A percentile compares a stretch with the other conserved stretches of the same genome.
Conservation (phyloP, 2,113 vertebrate genomes). For the Cnemophilus loriae region DNA sequence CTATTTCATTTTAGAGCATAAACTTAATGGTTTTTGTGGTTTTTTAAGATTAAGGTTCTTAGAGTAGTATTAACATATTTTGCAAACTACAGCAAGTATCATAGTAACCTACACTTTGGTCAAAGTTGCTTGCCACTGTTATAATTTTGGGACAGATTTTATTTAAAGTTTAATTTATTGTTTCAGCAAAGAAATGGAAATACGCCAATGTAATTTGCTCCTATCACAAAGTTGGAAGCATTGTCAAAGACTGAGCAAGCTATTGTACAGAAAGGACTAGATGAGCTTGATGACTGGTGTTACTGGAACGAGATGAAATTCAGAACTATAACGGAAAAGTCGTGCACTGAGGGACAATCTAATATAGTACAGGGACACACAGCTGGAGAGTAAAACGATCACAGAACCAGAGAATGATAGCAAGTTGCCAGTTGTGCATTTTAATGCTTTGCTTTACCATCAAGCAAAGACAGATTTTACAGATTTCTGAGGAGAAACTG, state of each 20-base stretch:
- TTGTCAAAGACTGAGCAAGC: constrained; percentile 9
- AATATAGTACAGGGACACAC: not conserved
- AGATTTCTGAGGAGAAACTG: not conserved
- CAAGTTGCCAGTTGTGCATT: constrained; percentile 1
- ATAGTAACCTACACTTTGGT: not conserved
- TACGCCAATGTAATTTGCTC: not conserved
- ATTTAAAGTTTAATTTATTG: not conserved
- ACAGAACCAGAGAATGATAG: not conserved
- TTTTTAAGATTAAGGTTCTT: not conserved
- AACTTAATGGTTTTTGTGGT: not conserved
- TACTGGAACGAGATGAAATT: not conserved
- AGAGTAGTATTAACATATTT: not conserved
- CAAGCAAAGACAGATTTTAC: not conserved
- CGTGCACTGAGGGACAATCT: constrained; percentile 4
- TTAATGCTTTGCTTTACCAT: not conserved
- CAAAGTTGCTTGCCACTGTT: not conserved
- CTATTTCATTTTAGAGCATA: not conserved
- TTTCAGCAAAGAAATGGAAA: not conserved
- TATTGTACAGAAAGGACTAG: not conserved
- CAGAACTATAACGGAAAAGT: constrained; percentile 20
- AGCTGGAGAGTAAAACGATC: not conserved
- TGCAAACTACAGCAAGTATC: not conserved
- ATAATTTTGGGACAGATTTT: not conserved
- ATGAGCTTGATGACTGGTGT: not conserved
- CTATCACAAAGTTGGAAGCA: not conserved